Conservation (phyloP, 2,113 vertebrate species). For the Callopanchax toddi region DNA sequence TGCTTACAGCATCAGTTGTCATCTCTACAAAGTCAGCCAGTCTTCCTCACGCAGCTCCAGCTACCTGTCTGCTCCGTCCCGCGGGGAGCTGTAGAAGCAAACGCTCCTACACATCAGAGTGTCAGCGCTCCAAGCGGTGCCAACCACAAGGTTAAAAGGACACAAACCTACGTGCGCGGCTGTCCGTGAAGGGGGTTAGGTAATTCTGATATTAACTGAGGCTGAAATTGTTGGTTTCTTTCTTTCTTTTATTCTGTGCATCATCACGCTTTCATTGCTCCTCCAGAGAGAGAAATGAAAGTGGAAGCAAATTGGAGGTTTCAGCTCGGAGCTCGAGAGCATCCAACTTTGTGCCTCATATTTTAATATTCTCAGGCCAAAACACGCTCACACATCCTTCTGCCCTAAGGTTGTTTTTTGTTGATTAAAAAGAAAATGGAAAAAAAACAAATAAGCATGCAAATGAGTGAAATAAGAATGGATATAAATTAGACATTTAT, state of each 20-base stretch:
- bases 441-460: slow-evolving; percentile 9
- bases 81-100: slow-evolving; percentile 53
- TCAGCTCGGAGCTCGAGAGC: slow-evolving; percentile 1
- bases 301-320: slow-evolving; percentile 11
- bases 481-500: slow-evolving; percentile 18
- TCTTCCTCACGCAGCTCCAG: slow-evolving; percentile 27
- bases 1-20: slow-evolving; percentile 45
- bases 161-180: slow-evolving; percentile 43
- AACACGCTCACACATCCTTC: slow-evolving; percentile 13
- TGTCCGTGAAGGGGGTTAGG: slow-evolving; percentile 50
- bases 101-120: slow-evolving; percentile 48
- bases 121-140: slow-evolving; percentile 60
- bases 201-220: slow-evolving; percentile 54
- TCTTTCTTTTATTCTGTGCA: slow-evolving; percentile 24
- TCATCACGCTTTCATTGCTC: slow-evolving; percentile 23
- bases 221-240: slow-evolving; percentile 26
- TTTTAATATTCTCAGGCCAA: slow-evolving; percentile 38
- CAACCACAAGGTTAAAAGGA: slow-evolving; percentile 67
- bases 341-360: slow-evolving; percentile 18
- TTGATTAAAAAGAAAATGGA: slow-evolving; percentile 9
- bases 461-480: slow-evolving; percentile 27
- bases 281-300: slow-evolving; percentile 16
- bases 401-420: slow-evolving; percentile 15
- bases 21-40: slow-evolving; percentile 37
- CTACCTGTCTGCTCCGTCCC: slow-evolving; percentile 58